Evolutionary conservation across 2,113 vertebrate genomes (phyloP).

Genomic region (Martes martes): DNA sequence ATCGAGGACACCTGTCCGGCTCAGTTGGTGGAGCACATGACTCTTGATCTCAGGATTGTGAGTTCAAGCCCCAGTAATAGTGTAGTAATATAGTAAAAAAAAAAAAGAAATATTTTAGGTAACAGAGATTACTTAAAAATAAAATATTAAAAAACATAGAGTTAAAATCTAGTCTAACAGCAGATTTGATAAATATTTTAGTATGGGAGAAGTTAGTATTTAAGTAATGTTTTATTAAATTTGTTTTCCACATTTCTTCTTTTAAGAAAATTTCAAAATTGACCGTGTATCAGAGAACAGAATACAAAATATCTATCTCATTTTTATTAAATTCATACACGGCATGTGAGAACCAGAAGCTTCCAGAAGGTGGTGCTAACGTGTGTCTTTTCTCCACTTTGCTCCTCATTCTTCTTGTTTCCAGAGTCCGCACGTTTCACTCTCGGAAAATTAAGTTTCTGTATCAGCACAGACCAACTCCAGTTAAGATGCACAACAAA

Average conservation of each 20-base stretch:
- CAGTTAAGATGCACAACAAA: background rate
- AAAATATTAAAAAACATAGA: background rate
- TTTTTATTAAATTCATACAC: background rate
- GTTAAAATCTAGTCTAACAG: background rate
- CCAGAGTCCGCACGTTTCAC: rapidly evolving
- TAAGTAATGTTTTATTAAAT: background rate
- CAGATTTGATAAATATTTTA: background rate
- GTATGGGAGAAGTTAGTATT: background rate
- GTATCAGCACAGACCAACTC: too few species aligned
- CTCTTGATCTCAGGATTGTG: background rate
- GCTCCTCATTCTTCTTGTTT: rapidly evolving
- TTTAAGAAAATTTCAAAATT: slow-evolving; percentile 15
- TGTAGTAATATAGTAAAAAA: too few species aligned
- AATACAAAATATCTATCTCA: background rate
- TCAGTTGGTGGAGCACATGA: background rate
- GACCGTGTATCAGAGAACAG: background rate
- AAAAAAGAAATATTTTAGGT: too few species aligned
- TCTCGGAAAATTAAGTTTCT: background rate
- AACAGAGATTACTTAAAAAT: background rate
- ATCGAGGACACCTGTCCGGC: background rate
- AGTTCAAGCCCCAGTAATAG: background rate
- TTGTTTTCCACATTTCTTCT: background rate
- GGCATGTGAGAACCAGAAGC: background rate
- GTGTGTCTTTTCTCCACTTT: background rate
- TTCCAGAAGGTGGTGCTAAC: slow-evolving; percentile 54